These are phyloP conservation scores for Apotomis capreana DNA, from an alignment of 2,888 invertebrate species.

Conservation along the genomic window DNA sequence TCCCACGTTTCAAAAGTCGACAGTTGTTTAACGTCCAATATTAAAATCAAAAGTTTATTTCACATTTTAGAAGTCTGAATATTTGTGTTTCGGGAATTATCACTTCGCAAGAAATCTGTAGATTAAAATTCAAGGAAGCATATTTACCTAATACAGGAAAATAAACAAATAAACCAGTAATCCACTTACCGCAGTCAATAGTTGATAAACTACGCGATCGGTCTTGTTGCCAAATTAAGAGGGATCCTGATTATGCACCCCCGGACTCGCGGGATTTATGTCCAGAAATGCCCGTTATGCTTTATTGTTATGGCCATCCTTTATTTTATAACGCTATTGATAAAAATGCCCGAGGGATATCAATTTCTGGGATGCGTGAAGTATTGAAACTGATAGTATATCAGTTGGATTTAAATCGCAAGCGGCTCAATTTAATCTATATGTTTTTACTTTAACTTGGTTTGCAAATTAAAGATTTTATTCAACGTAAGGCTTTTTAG, in stretches of 20 bases:
- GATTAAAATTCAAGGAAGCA: not conserved
- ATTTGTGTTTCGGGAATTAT: not conserved
- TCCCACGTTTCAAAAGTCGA: too few species aligned
- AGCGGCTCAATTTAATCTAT: not conserved
- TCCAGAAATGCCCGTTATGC: conserved; percentile 64
- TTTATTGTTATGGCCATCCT: conserved; percentile 75
- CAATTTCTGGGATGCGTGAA: conserved; percentile 25
- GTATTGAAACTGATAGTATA: conserved; percentile 10
- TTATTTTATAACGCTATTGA: conserved; percentile 69
- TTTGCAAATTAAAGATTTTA: too few species aligned
- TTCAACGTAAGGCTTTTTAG: too few species aligned
- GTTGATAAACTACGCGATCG: conserved; percentile 71
- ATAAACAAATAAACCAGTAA: conserved; percentile 36
- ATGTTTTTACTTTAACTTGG: too few species aligned
- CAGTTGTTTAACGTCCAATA: too few species aligned
- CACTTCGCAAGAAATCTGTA: not conserved
- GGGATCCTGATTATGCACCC: conserved; percentile 65
- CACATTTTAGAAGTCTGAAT: too few species aligned
- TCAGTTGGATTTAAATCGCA: not conserved
- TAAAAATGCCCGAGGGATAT: conserved; percentile 53
- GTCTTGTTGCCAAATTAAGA: conserved; percentile 67
- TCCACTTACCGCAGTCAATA: conserved; percentile 63
- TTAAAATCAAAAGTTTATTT: too few species aligned
- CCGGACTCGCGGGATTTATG: conserved; percentile 65
- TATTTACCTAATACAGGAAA: not conserved